phyloP scores from a whole-genome alignment of 2,888 invertebrate genomes.

The Netelia virgata region DNA sequence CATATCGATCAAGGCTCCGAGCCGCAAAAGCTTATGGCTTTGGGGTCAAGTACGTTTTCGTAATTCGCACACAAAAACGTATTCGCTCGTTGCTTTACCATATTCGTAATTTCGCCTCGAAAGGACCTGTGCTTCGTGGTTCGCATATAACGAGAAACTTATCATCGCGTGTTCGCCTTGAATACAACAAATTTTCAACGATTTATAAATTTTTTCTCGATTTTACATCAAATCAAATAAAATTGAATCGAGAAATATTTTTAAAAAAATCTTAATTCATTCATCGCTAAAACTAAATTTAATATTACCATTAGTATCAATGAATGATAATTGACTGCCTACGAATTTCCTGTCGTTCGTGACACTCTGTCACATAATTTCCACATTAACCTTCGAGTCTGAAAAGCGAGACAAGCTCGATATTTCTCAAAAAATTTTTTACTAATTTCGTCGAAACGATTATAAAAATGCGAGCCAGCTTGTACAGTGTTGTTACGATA shows the following conservation, averaged over 20 bases:
- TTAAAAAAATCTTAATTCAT: too few relatives aligned
- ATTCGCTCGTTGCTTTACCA: conserved; percentile 22
- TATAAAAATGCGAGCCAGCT: conserved; percentile 26
- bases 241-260: background rate
- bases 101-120: conserved; percentile 36
- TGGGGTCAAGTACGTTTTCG: conserved; percentile 73
- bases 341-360: background rate
- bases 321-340: conserved; percentile 37
- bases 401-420: background rate
- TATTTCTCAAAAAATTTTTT: background rate
- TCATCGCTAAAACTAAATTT: too few relatives aligned
- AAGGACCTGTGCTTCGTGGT: background rate
- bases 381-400: conserved; percentile 30
- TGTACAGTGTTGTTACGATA: conserved; percentile 10
- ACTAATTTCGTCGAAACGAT: background rate
- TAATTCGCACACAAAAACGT: conserved; percentile 53
- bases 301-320: background rate
- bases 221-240: background rate
- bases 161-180: background rate
- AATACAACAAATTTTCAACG: background rate
- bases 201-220: too few relatives aligned
- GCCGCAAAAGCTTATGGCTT: conserved; percentile 57
- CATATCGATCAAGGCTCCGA: conserved; percentile 69
- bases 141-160: background rate
- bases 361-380: conserved; percentile 36